Evolutionary conservation across 2,797 vertebrate species (phyloP), one percentile per base, ranked within the genome.

Genomic region (Hybognathus amarus): DNA sequence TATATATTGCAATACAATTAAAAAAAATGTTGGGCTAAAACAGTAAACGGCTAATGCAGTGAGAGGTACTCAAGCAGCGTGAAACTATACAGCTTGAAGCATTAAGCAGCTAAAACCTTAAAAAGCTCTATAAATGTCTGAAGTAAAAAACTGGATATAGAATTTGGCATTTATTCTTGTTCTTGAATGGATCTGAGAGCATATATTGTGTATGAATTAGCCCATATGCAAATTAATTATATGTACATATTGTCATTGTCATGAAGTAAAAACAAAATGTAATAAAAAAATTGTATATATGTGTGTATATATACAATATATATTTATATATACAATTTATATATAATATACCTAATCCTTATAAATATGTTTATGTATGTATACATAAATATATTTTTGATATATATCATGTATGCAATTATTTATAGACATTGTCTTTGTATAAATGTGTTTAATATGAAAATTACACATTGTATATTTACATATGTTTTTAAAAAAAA

Each of bases 31-130:
- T 27, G 6, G 59, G 40, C 59, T 63, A 63, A 77, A 63, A 40
- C 52, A 40, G 54, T 76, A 13, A 76, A 27, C 1, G 33, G 1
- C 36, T 30, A 61, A 77, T 63, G 75, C 61, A 47, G 76, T 77
- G 42, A 61, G 74, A 27, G 36, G 54, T n/a, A 61, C 74, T 77
- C 40, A 77, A 47, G 59, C 59, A 77, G 24, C 30, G 18, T 30
- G 59, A 45, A 77, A 47, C 40, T 47, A 38, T 11, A 42, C n/a
- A 45, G 56, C 42, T 63, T 77, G 59, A 77, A 64, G 30, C 24
- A 64, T 64, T 47, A 42, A 77, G 56, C 38, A 33, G 27, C 40
- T n/a, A 24, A n/a, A 63, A 66, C 42, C 18, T 52, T 52, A 42
- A 70, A 70, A 70, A 45, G 17, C n/a, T 27, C 24, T 22, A 47